These are phyloP conservation scores for Argya squamiceps DNA, from an alignment of 2,797 vertebrate species.

Conservation along the genomic window DNA sequence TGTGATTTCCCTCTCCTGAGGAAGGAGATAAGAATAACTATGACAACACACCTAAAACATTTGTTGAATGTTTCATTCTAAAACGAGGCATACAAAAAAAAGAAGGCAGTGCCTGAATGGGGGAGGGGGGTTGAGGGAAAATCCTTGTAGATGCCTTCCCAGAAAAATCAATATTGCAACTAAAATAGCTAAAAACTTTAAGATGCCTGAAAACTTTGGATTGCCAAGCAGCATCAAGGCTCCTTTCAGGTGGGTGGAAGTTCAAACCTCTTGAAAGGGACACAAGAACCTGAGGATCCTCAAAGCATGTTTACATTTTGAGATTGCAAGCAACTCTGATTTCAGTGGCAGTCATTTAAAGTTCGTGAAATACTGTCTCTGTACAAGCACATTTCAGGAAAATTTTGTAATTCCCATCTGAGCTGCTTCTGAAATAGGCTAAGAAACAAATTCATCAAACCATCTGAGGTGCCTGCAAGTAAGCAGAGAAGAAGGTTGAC, in stretches of 20 bases:
- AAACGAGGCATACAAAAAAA: not conserved
- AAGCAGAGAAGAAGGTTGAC: not conserved
- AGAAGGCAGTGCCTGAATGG: not conserved
- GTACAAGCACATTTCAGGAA: not conserved
- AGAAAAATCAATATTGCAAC: not conserved
- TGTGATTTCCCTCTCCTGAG: constrained; percentile 49
- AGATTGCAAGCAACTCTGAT: not conserved
- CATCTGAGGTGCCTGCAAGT: not conserved
- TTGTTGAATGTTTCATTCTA: not conserved
- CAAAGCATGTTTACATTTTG: not conserved
- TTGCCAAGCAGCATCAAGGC: accelerated
- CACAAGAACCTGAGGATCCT: not conserved
- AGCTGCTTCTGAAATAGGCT: not conserved
- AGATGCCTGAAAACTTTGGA: not conserved
- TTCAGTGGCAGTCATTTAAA: not conserved
- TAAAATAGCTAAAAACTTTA: not conserved
- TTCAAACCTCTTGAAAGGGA: not conserved
- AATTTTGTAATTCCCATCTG: not conserved
- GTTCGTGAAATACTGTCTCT: not conserved
- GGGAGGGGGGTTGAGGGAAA: not conserved
- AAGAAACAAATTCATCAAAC: not conserved
- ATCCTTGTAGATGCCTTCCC: not conserved
- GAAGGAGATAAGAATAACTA: constrained; percentile 62
- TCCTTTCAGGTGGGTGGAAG: not conserved
- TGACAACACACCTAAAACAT: constrained; percentile 44